These are phyloP conservation scores for Homarus americanus DNA, from an alignment of 1,140 invertebrate species.

Conservation along the genomic window DNA sequence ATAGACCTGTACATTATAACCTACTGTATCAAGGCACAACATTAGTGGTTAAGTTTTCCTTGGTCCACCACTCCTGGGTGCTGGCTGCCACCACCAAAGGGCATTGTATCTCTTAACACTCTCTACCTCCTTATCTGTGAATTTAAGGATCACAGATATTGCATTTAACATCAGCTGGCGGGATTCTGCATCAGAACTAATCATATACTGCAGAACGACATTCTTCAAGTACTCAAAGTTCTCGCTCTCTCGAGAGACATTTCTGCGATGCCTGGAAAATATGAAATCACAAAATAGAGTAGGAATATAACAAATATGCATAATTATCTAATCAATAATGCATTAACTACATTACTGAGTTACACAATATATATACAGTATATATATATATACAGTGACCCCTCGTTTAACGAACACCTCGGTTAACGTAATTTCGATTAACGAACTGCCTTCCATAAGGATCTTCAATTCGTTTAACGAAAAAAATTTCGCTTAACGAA, in stretches of 20 bases:
- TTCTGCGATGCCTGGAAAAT: slow-evolving; percentile 76
- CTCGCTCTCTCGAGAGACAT: slow-evolving; percentile 88
- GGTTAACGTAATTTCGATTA: too few relatives aligned
- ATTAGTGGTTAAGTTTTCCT: neutral
- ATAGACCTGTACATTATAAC: neutral
- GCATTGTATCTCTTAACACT: slow-evolving; percentile 78
- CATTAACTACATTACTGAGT: too few relatives aligned
- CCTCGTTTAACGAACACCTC: too few relatives aligned
- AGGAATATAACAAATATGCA: too few relatives aligned
- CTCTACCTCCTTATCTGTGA: slow-evolving; percentile 85
- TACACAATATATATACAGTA: too few relatives aligned
- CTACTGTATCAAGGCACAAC: neutral
- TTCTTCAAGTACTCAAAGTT: slow-evolving; percentile 95
- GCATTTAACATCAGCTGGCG: slow-evolving; percentile 92
- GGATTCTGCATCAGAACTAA: slow-evolving; percentile 84
- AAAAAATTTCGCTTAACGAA: too few relatives aligned
- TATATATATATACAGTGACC: too few relatives aligned
- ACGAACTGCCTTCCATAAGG: too few relatives aligned
- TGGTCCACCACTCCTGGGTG: slow-evolving; percentile 21
- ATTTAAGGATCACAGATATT: slow-evolving; percentile 90
- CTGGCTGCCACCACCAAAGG: slow-evolving; percentile 76
- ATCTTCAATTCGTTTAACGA: too few relatives aligned
- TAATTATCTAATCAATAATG: too few relatives aligned
- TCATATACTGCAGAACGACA: slow-evolving; percentile 89
- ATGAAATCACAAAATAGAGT: slow-evolving; percentile 23